Evolutionary conservation across 1,140 invertebrate genomes (phyloP).

Genomic region (Thaumatotibia leucotreta): DNA sequence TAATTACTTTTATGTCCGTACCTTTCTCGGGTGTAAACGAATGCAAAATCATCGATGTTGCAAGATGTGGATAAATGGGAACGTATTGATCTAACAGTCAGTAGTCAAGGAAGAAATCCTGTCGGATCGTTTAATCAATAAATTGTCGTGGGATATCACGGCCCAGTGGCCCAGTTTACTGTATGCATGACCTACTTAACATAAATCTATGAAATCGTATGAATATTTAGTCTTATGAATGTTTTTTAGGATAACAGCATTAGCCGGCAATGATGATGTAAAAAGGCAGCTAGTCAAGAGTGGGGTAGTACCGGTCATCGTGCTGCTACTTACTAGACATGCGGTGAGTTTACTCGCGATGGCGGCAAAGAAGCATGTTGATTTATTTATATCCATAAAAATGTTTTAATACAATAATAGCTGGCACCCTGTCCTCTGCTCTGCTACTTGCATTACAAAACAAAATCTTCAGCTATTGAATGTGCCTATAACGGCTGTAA

Average conservation of each 20-base stretch:
- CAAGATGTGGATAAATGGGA: not conserved
- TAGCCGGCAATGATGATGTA: constrained; percentile 91
- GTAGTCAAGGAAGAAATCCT: not conserved
- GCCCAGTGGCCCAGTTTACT: too few relatives aligned
- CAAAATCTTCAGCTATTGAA: too few relatives aligned
- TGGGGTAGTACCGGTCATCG: constrained; percentile 83
- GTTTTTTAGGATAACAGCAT: constrained; percentile 80
- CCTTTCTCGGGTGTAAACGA: not conserved
- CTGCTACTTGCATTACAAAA: too few relatives aligned
- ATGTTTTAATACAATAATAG: too few relatives aligned
- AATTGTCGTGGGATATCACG: not conserved
- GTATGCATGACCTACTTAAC: not conserved
- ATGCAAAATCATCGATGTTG: not conserved
- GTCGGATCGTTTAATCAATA: not conserved
- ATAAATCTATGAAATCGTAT: too few relatives aligned
- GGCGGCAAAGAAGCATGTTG: not conserved
- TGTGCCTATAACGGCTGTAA: too few relatives aligned
- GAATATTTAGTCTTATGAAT: not conserved
- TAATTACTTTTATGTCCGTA: too few relatives aligned
- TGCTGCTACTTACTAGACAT: constrained; percentile 82
- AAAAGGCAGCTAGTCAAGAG: constrained; percentile 86
- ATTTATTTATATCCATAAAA: too few relatives aligned
- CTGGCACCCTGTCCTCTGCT: too few relatives aligned
- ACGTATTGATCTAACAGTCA: not conserved
- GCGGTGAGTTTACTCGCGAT: constrained; percentile 75